Percentiles rank a stretch among this genome's conserved stretches.
Evolutionary conservation across 2,113 vertebrate genomes (phyloP).

Genomic region (Carollia perspicillata): DNA sequence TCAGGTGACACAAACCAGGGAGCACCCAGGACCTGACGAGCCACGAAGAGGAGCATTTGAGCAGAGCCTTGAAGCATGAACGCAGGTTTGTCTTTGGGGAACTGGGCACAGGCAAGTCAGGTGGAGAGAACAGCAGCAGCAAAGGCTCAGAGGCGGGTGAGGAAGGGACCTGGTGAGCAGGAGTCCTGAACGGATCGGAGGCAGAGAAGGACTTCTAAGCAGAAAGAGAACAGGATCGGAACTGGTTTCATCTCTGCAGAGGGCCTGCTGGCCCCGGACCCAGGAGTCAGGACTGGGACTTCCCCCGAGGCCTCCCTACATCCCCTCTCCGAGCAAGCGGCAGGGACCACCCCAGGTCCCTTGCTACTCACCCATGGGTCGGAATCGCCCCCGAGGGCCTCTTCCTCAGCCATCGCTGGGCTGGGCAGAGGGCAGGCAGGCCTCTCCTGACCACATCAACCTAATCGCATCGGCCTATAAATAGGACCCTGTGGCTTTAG

Average conservation of each 20-base stretch:
- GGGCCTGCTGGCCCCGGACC: neutral
- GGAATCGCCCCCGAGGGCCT: neutral
- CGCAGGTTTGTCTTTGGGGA: neutral
- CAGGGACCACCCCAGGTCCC: neutral
- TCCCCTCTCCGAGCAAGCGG: neutral
- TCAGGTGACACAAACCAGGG: neutral
- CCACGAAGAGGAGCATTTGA: neutral
- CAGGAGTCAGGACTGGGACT: neutral
- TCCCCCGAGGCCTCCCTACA: neutral
- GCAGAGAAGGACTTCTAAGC: neutral
- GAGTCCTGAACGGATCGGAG: neutral
- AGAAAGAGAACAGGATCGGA: neutral
- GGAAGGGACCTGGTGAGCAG: neutral
- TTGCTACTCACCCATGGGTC: neutral
- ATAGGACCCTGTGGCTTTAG: slow-evolving; percentile 39
- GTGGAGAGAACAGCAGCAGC: neutral
- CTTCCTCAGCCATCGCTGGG: neutral
- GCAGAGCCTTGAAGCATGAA: neutral
- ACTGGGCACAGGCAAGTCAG: neutral
- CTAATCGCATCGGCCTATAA: slow-evolving; percentile 46
- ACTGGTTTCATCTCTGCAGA: neutral
- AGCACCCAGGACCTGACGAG: neutral
- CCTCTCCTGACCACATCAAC: neutral
- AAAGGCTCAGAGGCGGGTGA: neutral
- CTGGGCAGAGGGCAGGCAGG: neutral